Evolutionary conservation across 1,140 invertebrate species (phyloP).

Genomic region (Macrotrachela quadricornifera): DNA sequence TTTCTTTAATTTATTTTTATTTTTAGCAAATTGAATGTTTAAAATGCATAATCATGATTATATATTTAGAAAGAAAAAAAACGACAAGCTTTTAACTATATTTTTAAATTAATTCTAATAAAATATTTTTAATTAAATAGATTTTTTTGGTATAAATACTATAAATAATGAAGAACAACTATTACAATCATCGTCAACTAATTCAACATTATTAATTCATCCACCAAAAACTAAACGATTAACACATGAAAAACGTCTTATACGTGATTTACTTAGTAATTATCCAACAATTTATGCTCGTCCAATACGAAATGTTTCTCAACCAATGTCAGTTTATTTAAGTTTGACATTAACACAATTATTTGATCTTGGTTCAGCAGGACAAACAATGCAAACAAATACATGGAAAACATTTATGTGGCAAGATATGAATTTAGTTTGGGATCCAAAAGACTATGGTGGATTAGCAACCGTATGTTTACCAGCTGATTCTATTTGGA

Average conservation of each 20-base stretch:
- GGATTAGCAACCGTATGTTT: conserved; percentile 45
- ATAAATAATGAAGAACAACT: too few species aligned
- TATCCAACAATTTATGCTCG: conserved; percentile 7
- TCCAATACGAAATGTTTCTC: conserved; percentile 2
- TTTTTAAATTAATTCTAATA: too few species aligned
- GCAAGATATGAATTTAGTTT: conserved; percentile 78
- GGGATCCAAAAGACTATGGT: conserved; percentile 75
- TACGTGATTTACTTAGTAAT: background rate
- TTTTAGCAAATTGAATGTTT: too few species aligned
- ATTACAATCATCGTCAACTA: too few species aligned
- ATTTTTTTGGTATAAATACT: too few species aligned
- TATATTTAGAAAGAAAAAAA: too few species aligned
- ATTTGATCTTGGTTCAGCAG: background rate
- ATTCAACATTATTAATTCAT: too few species aligned
- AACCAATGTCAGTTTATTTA: background rate
- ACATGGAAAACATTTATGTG: conserved; percentile 35
- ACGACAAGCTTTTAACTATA: too few species aligned
- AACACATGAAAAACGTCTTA: conserved; percentile 6
- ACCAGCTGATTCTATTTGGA: conserved; percentile 46
- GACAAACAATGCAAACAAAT: conserved; percentile 4
- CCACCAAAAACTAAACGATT: background rate
- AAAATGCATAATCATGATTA: too few species aligned
- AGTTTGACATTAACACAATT: background rate
- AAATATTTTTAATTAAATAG: too few species aligned
- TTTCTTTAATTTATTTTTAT: too few species aligned